Conservation (phyloP, 2,113 vertebrate genomes). For the Podilymbus podiceps region DNA sequence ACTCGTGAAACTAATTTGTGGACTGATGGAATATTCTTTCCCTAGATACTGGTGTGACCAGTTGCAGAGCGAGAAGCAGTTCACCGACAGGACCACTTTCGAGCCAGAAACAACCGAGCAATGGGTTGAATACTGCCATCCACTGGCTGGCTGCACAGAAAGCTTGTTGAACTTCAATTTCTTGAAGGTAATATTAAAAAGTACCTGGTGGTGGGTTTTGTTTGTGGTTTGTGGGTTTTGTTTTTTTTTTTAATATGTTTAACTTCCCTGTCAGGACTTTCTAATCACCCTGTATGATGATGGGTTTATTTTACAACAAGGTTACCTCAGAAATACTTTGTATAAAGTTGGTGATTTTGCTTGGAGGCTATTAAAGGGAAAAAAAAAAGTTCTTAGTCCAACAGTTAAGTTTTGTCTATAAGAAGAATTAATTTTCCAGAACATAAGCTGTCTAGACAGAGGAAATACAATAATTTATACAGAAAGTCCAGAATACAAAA, state of each 20-base stretch:
- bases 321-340: neutral
- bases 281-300: neutral
- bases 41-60: neutral
- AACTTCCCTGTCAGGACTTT: neutral
- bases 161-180: neutral
- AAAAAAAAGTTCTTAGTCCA: neutral
- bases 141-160: neutral
- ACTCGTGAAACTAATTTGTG: neutral
- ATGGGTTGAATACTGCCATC: neutral
- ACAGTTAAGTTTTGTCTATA: neutral
- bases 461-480: neutral
- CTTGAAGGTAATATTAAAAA: neutral
- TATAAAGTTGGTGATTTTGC: neutral
- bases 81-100: neutral
- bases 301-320: neutral
- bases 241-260: neutral
- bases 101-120: neutral
- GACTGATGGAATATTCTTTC: neutral
- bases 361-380: neutral
- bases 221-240: neutral
- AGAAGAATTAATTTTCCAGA: neutral
- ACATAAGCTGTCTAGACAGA: neutral
- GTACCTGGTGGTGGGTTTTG: neutral
- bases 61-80: neutral
- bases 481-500: neutral